Evolutionary conservation across 2,888 invertebrate genomes (phyloP).

Genomic region (Folsomia manolachei): DNA sequence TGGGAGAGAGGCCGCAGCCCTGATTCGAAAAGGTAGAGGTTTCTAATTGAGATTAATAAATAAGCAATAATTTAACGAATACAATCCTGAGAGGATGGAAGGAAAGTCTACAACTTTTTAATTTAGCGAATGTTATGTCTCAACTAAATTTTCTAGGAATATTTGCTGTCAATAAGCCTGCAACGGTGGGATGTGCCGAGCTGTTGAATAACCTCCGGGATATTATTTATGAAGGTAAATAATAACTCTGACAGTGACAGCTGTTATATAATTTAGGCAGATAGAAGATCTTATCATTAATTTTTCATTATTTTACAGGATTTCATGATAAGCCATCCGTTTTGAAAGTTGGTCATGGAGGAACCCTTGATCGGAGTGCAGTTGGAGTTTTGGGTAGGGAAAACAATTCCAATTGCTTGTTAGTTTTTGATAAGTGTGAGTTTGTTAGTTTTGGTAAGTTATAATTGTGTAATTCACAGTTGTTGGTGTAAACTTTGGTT

Average conservation of each 20-base stretch:
- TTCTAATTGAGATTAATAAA: background rate
- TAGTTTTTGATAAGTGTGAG: background rate
- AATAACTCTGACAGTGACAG: constrained; percentile 11
- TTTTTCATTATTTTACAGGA: no score
- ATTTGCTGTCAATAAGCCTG: constrained; percentile 46
- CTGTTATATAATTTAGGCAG: no score
- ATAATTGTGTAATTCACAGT: constrained; percentile 44
- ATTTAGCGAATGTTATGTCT: background rate
- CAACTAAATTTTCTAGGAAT: constrained; percentile 40
- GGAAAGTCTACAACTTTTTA: background rate
- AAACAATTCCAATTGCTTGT: background rate
- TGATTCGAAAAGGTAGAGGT: constrained; percentile 8
- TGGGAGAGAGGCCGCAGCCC: constrained; percentile 4
- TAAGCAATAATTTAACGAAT: no score
- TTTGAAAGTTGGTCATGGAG: constrained; percentile 52
- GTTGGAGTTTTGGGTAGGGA: constrained; percentile 51
- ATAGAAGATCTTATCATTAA: no score
- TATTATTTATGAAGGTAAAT: constrained; percentile 38
- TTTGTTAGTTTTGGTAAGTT: background rate
- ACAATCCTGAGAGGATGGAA: no score
- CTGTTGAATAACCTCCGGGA: constrained; percentile 39
- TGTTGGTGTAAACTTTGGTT: constrained; percentile 51
- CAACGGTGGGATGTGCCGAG: constrained; percentile 41
- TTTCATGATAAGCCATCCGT: constrained; percentile 22
- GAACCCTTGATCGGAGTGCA: constrained; percentile 51